Conservation (phyloP, 2,797 vertebrate species). For the Thalassophryne amazonica region DNA sequence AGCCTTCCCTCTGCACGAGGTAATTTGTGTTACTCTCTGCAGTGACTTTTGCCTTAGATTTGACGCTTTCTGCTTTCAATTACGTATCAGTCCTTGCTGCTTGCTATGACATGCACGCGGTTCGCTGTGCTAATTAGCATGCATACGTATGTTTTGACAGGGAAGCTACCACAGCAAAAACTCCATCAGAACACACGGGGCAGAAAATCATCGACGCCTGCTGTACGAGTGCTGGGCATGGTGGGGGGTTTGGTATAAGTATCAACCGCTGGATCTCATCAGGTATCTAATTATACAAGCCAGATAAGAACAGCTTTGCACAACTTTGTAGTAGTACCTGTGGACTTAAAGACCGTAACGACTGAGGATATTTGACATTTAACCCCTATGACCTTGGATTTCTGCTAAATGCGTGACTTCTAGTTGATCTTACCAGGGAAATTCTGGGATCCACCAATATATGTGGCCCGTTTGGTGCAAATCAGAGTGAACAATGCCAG, state of each 20-base stretch:
- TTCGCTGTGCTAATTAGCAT: background rate
- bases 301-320: too few species aligned
- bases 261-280: conserved; percentile 91
- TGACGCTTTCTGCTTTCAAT: too few species aligned
- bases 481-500: too few species aligned
- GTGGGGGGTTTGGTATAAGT: conserved; percentile 95
- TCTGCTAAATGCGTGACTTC: too few species aligned
- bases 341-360: too few species aligned
- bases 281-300: too few species aligned
- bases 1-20: conserved; percentile 94
- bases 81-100: background rate
- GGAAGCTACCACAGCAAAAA: conserved; percentile 93
- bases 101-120: background rate
- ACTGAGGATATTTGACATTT: too few species aligned
- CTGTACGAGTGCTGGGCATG: conserved; percentile 94
- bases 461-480: too few species aligned
- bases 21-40: conserved; percentile 49
- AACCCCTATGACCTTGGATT: too few species aligned
- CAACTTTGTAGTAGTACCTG: background rate
- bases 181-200: conserved; percentile 88
- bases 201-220: conserved; percentile 90
- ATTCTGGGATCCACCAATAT: too few species aligned
- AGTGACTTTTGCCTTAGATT: background rate
- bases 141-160: conserved; percentile 58
- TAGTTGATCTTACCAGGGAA: too few species aligned